Percentiles rank a stretch among this genome's conserved stretches.
Evolutionary conservation across 2,888 invertebrate genomes (phyloP).

Genomic region (Cetonia aurata): DNA sequence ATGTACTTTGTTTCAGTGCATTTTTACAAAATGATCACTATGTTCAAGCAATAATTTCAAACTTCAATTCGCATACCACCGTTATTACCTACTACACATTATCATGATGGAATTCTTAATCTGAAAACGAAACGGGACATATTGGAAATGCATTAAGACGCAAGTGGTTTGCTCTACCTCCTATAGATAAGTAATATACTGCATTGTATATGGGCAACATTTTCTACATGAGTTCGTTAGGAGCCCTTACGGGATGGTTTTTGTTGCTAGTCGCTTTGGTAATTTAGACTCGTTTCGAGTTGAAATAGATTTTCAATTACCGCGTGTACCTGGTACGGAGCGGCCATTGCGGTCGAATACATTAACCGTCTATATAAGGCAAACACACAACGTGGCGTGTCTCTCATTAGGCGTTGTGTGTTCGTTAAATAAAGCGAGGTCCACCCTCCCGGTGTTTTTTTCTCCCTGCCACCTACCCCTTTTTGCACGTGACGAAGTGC

Average conservation of each 20-base stretch:
- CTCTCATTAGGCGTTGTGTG: constrained; percentile 49
- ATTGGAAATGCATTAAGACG: constrained; percentile 35
- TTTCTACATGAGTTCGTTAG: constrained; percentile 19
- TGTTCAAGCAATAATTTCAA: no score
- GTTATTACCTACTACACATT: no score
- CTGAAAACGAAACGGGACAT: no score
- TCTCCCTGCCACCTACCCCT: constrained; percentile 17
- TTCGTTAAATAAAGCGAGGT: constrained; percentile 43
- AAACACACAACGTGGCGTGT: constrained; percentile 53
- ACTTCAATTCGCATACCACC: no score
- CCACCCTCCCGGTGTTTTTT: constrained; percentile 36
- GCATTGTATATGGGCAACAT: constrained; percentile 16
- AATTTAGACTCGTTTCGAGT: constrained; percentile 42
- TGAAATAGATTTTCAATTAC: constrained; percentile 54
- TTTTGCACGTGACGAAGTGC: constrained; percentile 40
- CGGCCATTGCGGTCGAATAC: constrained; percentile 47
- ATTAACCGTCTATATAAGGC: constrained; percentile 52
- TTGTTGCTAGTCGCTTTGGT: constrained; percentile 30
- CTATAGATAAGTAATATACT: background rate
- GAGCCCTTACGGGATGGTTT: constrained; percentile 16
- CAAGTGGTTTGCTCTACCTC: constrained; percentile 4
- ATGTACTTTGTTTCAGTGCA: no score
- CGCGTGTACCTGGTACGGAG: constrained; percentile 52
- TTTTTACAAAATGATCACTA: no score
- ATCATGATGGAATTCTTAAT: no score